phyloP scores from a whole-genome alignment of 2,888 invertebrate genomes.

The Trissoscelio sp. region DNA sequence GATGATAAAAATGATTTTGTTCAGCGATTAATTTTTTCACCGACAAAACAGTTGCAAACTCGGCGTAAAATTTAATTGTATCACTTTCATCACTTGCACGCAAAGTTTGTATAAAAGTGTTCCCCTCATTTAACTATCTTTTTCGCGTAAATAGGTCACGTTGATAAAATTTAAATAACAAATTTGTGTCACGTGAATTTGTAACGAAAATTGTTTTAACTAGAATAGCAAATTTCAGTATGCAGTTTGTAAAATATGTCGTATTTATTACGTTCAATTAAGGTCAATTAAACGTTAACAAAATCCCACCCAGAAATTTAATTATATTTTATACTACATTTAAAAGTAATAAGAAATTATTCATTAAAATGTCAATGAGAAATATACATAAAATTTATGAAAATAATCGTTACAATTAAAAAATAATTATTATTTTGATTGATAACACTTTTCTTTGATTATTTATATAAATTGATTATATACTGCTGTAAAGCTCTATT shows the following conservation, averaged over 20 bases:
- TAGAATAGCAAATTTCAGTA: slow-evolving; percentile 21
- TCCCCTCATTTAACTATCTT: slow-evolving; percentile 36
- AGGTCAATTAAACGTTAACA: slow-evolving; percentile 19
- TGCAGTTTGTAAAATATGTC: slow-evolving; percentile 12
- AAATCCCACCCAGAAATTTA: not conserved
- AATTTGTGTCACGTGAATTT: slow-evolving; percentile 33
- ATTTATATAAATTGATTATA: no score
- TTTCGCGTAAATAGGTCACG: slow-evolving; percentile 34
- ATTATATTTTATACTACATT: no score
- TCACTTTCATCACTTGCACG: slow-evolving; percentile 31
- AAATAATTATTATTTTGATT: not conserved
- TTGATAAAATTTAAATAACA: slow-evolving; percentile 46
- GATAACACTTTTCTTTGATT: no score
- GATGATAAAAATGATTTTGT: not conserved
- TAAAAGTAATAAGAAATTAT: no score
- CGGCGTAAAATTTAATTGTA: slow-evolving; percentile 32
- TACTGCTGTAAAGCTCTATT: no score
- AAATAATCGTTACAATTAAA: no score
- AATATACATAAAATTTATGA: no score
- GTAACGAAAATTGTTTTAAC: slow-evolving; percentile 36
- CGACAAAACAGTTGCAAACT: slow-evolving; percentile 12
- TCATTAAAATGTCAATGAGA: not conserved
- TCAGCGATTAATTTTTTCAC: not conserved
- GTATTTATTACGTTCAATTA: slow-evolving; percentile 21
- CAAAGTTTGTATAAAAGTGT: slow-evolving; percentile 38